A percentile compares a stretch with the other conserved stretches of the same genome.
Conservation (phyloP, 2,888 invertebrate species). For the Willowsia nigromaculata region DNA sequence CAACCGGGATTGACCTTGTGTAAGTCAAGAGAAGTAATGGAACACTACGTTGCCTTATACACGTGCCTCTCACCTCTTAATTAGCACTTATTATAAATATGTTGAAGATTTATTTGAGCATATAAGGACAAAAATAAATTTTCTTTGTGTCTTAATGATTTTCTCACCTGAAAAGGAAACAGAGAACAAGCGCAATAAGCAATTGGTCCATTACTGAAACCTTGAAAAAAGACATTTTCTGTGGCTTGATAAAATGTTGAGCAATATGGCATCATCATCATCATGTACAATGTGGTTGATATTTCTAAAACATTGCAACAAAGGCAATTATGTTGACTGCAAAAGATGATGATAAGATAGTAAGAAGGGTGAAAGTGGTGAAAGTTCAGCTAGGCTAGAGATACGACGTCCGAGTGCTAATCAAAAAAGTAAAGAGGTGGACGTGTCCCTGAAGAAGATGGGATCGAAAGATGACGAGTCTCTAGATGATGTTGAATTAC, state of each 20-base stretch:
- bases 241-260: neutral
- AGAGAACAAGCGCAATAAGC: neutral
- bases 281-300: no score
- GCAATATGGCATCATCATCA: neutral
- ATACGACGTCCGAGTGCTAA: neutral
- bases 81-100: no score
- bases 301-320: no score
- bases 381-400: neutral
- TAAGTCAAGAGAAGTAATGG: no score
- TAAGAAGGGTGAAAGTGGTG: neutral
- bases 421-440: neutral
- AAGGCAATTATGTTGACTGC: no score
- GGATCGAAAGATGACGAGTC: slow-evolving; percentile 64
- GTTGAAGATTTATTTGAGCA: no score
- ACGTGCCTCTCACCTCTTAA: neutral
- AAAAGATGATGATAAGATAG: neutral
- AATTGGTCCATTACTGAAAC: neutral
- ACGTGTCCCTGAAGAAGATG: slow-evolving; percentile 49
- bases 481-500: slow-evolving; percentile 24
- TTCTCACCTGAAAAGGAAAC: neutral
- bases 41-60: slow-evolving; percentile 5
- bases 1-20: no score
- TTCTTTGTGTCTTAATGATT: neutral
- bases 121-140: neutral
- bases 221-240: neutral